Conservation (phyloP, 2,113 vertebrate genomes). For the Alectura lathami region DNA sequence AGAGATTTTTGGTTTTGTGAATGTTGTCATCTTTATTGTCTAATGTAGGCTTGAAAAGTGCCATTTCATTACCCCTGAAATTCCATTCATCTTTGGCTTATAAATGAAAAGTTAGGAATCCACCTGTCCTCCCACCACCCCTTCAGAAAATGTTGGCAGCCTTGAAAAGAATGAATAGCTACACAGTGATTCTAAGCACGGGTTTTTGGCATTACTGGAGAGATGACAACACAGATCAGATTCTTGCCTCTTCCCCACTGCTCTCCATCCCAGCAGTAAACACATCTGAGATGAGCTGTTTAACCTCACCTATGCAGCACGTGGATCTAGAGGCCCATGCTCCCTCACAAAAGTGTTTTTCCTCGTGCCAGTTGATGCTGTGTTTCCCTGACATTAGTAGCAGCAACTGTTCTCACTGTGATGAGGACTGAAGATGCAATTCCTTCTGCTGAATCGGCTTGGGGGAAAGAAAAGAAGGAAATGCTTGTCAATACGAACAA, state of each 20-base stretch:
- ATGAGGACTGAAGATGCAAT: not conserved
- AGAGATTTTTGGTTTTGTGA: not conserved
- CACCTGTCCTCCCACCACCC: not conserved
- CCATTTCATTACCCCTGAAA: not conserved
- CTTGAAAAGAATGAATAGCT: not conserved
- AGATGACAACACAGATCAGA: not conserved
- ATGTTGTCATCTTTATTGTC: not conserved
- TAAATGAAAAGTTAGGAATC: not conserved
- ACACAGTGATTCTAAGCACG: not conserved
- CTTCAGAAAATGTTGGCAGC: conserved; percentile 6
- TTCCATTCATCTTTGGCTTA: not conserved
- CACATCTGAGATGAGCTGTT: not conserved
- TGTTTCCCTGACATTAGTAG: not conserved
- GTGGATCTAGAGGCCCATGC: rapidly evolving
- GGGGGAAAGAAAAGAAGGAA: not conserved
- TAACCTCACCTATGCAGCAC: not conserved
- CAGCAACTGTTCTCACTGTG: not conserved
- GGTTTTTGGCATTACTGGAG: not conserved
- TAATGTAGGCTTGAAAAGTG: not conserved
- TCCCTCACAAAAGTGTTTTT: not conserved
- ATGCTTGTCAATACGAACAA: not conserved
- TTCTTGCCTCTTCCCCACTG: not conserved
- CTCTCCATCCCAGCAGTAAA: not conserved
- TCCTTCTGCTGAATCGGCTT: not conserved
- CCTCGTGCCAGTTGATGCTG: not conserved